Conservation (phyloP, 2,113 vertebrate genomes). For the Calypte anna region DNA sequence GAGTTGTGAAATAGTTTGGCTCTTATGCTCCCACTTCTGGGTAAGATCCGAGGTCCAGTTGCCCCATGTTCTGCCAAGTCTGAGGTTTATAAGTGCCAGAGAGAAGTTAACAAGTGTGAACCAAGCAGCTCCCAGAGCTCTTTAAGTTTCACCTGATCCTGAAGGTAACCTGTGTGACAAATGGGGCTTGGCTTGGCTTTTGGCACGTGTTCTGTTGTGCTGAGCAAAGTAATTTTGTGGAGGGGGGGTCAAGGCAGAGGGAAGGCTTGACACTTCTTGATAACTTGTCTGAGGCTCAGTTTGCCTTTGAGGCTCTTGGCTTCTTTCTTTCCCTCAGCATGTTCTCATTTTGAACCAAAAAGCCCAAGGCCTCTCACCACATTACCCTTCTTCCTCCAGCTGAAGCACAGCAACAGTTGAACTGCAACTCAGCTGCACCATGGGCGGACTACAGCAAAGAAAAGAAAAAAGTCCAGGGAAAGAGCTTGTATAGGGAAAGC, state of each 20-base stretch:
- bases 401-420: neutral
- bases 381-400: neutral
- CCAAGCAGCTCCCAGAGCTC: neutral
- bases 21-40: constrained; percentile 45
- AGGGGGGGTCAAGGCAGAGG: constrained; percentile 36
- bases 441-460: neutral
- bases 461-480: neutral
- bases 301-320: neutral
- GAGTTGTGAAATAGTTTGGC: constrained; percentile 45
- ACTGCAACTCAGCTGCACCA: neutral
- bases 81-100: constrained; percentile 14
- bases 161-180: neutral
- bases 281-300: neutral
- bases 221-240: constrained; percentile 30
- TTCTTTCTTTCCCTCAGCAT: neutral
- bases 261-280: neutral
- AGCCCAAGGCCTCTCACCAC: neutral
- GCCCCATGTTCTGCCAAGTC: constrained; percentile 34
- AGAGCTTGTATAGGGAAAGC: neutral
- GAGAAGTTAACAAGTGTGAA: constrained; percentile 26
- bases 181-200: constrained; percentile 30
- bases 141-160: constrained; percentile 44
- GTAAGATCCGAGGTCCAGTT: neutral
- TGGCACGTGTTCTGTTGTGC: neutral
- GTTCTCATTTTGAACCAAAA: neutral